Percentiles rank a stretch among this genome's conserved stretches.
Conservation (phyloP, 1,140 invertebrate species). For the Drosophila pruinosa region DNA sequence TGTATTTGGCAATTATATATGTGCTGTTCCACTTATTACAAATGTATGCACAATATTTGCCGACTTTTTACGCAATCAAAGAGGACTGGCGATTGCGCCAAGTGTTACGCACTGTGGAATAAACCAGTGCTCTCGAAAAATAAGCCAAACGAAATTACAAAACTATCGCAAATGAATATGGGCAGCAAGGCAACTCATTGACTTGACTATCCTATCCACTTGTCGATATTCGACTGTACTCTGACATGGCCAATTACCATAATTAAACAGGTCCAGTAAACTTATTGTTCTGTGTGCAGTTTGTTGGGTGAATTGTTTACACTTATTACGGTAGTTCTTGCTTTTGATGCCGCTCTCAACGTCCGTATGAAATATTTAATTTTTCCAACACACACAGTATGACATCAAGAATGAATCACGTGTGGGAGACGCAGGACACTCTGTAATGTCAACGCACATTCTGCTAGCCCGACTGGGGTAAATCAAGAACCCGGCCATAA, state of each 20-base stretch:
- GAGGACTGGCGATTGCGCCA: background rate
- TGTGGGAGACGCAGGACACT: constrained; percentile 17
- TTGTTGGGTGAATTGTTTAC: constrained; percentile 36
- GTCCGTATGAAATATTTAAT: constrained; percentile 66
- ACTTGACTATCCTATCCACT: constrained; percentile 10
- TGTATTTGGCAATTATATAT: background rate
- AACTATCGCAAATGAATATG: constrained; percentile 2
- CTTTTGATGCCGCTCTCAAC: constrained; percentile 36
- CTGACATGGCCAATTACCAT: constrained; percentile 58
- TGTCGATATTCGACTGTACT: constrained; percentile 3
- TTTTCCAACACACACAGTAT: constrained; percentile 58
- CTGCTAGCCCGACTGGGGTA: constrained; percentile 1
- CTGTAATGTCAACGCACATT: constrained; percentile 47
- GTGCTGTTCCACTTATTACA: background rate
- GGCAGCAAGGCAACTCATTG: background rate
- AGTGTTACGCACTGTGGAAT: constrained; percentile 6
- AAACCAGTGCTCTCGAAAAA: background rate
- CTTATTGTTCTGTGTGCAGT: constrained; percentile 48
- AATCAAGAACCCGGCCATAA: constrained; percentile 27
- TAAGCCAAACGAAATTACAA: constrained; percentile 1
- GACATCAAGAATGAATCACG: constrained; percentile 55
- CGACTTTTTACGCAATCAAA: background rate
- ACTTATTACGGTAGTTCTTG: constrained; percentile 15
- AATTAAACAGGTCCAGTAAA: constrained; percentile 57
- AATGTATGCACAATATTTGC: background rate